Percentiles rank a stretch among this genome's conserved stretches.
Conservation (phyloP, 2,888 invertebrate species). For the Ephialtes manifestator region DNA sequence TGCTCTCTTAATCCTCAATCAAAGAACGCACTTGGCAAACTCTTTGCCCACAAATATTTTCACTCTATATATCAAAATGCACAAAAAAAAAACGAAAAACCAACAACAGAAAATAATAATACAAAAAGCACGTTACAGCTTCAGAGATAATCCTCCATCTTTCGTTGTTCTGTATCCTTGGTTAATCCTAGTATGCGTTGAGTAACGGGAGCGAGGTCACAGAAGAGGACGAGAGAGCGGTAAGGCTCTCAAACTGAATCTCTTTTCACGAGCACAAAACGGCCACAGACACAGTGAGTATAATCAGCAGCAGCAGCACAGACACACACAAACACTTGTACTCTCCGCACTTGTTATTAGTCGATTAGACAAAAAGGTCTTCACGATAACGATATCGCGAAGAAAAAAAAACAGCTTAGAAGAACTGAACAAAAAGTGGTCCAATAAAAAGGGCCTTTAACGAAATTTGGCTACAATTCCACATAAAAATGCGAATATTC, state of each 20-base stretch:
- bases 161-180: constrained; percentile 59
- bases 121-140: constrained; percentile 45
- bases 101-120: constrained; percentile 6
- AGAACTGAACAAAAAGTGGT: too few relatives aligned
- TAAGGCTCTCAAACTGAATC: constrained; percentile 36
- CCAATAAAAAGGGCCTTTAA: not conserved
- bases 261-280: constrained; percentile 44
- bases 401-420: not conserved
- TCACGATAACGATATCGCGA: not conserved
- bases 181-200: constrained; percentile 68
- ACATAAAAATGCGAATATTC: not conserved
- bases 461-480: not conserved
- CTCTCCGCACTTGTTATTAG: constrained; percentile 3
- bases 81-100: constrained; percentile 6
- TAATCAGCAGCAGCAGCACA: constrained; percentile 22
- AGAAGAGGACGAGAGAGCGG: constrained; percentile 42
- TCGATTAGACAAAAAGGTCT: constrained; percentile 18
- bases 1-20: constrained; percentile 44
- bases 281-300: not conserved
- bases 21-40: constrained; percentile 54
- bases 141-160: constrained; percentile 62
- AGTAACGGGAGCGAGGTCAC: constrained; percentile 71
- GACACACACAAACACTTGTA: not conserved
- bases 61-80: constrained; percentile 23
- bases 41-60: not conserved